Evolutionary conservation across 2,888 invertebrate genomes (phyloP), one percentile per base, ranked within the genome.

Genomic region (Aphrophora alni): DNA sequence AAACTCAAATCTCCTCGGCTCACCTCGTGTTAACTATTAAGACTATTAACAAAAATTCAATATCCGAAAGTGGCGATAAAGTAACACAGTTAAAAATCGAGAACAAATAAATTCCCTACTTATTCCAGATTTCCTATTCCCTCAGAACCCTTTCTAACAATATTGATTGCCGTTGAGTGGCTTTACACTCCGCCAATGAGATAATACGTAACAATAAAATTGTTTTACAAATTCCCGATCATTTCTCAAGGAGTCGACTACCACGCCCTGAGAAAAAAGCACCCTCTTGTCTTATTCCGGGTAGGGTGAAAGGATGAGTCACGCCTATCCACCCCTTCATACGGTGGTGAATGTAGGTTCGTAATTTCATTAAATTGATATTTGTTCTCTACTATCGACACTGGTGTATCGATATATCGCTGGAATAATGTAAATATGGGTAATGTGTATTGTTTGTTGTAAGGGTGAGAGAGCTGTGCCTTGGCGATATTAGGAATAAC

Each of bases 171-270:
- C 21, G 3, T 17, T 5, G 21, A 59, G 59, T 59, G 59, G 59
- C 59, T 21, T 59, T 59, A 21, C 59, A 44, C 8, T 44, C 12
- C 44, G 4, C 33, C 33, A 21, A 59, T 59, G 59, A 59, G 59
- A 59, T 59, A 59, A 59, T 59, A 59, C 59, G 21, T 10, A 21
- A 21, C 59, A 59, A 59, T 59, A 59, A 59, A 59, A 59, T 59
- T 59, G 59, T 59, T 59, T 59, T 59, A 59, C 59, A 59, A 59
- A 59, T 59, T 59, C 59, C 59, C 59, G 59, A 59, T 59, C 59
- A 59, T 59, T 59, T 59, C 59, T 59, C 59, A 59, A 59, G 59
- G 10, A 59, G 21, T 59, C 3, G 44, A 44, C 59, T 59, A 59
- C 59, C 59, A 59, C 59, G 59, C 59, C 59, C 59, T 59, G 59